These are phyloP conservation scores for Philereme transversata DNA, from an alignment of 2,888 invertebrate genomes.

Conservation along the genomic window DNA sequence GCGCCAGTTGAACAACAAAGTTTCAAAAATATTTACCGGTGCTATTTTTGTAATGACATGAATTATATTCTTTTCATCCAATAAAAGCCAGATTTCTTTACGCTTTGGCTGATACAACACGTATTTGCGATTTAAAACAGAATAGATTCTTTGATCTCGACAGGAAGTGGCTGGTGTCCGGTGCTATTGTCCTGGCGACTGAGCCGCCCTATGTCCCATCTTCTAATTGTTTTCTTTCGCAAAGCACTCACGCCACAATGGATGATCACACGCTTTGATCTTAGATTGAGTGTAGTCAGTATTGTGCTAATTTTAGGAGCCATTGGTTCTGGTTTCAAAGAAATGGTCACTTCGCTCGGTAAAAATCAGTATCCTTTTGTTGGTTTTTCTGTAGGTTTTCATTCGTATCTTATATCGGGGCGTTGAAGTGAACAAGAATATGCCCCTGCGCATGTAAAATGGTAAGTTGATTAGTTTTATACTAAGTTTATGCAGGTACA, in stretches of 20 bases:
- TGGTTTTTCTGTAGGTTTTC: not conserved
- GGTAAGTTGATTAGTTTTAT: not conserved
- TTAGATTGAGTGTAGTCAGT: slow-evolving; percentile 43
- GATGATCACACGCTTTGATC: slow-evolving; percentile 76
- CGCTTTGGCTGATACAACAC: slow-evolving; percentile 12
- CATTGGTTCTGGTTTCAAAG: slow-evolving; percentile 4
- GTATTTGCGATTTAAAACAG: slow-evolving; percentile 37
- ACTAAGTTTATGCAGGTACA: no score
- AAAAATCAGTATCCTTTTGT: not conserved
- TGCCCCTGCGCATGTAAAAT: not conserved
- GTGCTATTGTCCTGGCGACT: slow-evolving; percentile 59
- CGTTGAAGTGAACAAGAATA: not conserved
- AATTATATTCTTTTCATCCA: no score
- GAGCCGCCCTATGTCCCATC: slow-evolving; percentile 67
- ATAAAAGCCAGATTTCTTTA: not conserved
- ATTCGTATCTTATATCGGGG: not conserved
- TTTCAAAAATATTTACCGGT: no score
- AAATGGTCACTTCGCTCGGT: slow-evolving; percentile 2
- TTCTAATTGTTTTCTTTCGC: slow-evolving; percentile 79
- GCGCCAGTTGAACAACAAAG: no score
- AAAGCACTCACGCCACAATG: slow-evolving; percentile 71
- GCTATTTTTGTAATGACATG: no score
- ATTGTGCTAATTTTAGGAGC: slow-evolving; percentile 45
- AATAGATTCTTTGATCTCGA: slow-evolving; percentile 59
- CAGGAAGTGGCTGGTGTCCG: slow-evolving; percentile 71